Evolutionary conservation across 1,140 invertebrate genomes (phyloP).

Genomic region (Rhagoletis zephyria): DNA sequence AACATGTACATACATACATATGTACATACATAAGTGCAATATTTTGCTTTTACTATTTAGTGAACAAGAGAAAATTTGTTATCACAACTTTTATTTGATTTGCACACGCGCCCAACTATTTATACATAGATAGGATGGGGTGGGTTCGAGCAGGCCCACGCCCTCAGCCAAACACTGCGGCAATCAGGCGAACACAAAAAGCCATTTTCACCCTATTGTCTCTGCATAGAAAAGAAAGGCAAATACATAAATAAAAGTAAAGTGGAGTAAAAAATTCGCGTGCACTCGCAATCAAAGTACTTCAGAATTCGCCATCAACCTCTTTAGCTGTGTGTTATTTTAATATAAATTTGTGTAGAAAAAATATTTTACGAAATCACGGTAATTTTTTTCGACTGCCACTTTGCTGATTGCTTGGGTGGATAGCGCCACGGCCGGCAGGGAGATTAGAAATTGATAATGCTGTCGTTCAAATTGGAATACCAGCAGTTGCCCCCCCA

Average conservation of each 20-base stretch:
- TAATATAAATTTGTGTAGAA: background rate
- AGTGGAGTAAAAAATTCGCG: background rate
- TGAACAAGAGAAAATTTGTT: conserved; percentile 49
- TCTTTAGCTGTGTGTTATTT: background rate
- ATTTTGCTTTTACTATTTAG: background rate
- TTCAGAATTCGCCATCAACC: conserved; percentile 27
- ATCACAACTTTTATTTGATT: conserved; percentile 50
- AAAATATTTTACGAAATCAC: background rate
- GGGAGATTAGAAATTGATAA: conserved; percentile 27
- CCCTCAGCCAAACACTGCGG: background rate
- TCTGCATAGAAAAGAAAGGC: background rate
- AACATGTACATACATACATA: background rate
- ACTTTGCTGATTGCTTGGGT: conserved; percentile 21
- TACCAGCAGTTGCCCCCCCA: background rate
- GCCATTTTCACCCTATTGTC: conserved; percentile 11
- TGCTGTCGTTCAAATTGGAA: background rate
- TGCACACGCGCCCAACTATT: conserved; percentile 47
- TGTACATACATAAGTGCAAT: background rate
- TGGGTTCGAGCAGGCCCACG: background rate
- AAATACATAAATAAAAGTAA: background rate
- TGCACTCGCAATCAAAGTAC: background rate
- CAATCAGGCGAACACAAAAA: background rate
- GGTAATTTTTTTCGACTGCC: conserved; percentile 24
- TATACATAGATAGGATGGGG: background rate
- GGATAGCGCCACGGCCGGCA: background rate